Conservation (phyloP, 2,113 vertebrate genomes). For the Cephalopterus ornatus region DNA sequence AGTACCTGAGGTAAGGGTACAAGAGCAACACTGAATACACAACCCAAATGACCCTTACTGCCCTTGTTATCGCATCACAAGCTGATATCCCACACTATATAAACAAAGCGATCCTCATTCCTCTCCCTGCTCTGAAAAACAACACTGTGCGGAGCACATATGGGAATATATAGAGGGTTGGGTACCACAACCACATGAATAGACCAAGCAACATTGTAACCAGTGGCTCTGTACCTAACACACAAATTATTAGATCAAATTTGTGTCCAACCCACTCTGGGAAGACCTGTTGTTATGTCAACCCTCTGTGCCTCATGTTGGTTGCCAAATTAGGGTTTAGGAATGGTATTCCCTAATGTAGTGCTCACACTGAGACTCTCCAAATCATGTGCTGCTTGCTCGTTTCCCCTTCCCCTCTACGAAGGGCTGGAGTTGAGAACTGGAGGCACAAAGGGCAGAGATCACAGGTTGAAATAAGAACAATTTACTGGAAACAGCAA, state of each 20-base stretch:
- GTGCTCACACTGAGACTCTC: not conserved
- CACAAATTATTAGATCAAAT: not conserved
- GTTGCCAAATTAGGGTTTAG: not conserved
- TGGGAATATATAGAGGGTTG: not conserved
- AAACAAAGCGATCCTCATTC: not conserved
- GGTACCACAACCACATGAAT: not conserved
- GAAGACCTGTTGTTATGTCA: not conserved
- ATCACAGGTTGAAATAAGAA: not conserved
- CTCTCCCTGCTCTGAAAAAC: not conserved
- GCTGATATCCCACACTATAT: no score
- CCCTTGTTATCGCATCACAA: no score
- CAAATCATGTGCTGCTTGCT: not conserved
- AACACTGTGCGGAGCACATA: no score
- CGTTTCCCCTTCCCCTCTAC: accelerated
- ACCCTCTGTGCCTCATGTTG: no score
- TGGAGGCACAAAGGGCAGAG: not conserved
- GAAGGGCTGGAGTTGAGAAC: not conserved
- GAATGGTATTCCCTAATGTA: not conserved
- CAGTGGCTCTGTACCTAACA: not conserved
- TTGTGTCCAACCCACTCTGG: not conserved
- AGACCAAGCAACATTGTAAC: not conserved
- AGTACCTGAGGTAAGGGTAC: not conserved
- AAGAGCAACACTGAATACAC: not conserved
- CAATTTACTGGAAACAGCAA: not conserved
- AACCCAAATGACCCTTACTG: not conserved